phyloP scores from a whole-genome alignment of 1,140 invertebrate species.

The Drosophila teissieri region DNA sequence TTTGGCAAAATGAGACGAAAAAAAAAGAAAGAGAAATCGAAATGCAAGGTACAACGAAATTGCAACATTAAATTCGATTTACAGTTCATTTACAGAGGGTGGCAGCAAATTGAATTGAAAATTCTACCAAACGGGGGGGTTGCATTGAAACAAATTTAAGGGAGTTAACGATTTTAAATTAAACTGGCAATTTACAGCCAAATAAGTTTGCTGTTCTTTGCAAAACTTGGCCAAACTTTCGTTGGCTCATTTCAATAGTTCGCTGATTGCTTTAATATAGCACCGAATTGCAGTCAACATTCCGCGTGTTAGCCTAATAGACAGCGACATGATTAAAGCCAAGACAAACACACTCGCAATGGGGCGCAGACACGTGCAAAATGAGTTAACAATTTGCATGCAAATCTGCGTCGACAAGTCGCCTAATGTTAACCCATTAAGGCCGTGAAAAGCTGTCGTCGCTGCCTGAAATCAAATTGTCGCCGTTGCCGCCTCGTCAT shows the following conservation, averaged over 20 bases:
- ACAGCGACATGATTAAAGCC: slow-evolving; percentile 32
- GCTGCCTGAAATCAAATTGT: slow-evolving; percentile 64
- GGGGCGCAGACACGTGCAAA: slow-evolving; percentile 54
- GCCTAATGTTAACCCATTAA: slow-evolving; percentile 76
- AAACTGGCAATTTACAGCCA: not conserved
- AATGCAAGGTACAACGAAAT: slow-evolving; percentile 18
- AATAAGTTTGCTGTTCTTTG: not conserved
- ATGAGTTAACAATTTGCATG: slow-evolving; percentile 54
- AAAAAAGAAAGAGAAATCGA: slow-evolving; percentile 1
- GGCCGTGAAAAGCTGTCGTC: slow-evolving; percentile 42
- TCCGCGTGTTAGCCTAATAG: slow-evolving; percentile 34
- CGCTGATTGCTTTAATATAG: slow-evolving; percentile 16
- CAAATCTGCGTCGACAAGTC: slow-evolving; percentile 51
- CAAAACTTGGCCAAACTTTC: not conserved
- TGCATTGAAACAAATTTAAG: slow-evolving; percentile 2
- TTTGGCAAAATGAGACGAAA: slow-evolving; percentile 49
- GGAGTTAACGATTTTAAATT: not conserved
- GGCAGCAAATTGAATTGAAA: slow-evolving; percentile 23
- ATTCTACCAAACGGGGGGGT: slow-evolving; percentile 12
- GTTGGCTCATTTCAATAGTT: not conserved
- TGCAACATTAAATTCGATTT: slow-evolving; percentile 31
- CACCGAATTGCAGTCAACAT: slow-evolving; percentile 23
- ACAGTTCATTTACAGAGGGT: slow-evolving; percentile 9
- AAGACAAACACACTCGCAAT: slow-evolving; percentile 39
- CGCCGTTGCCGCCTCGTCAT: slow-evolving; percentile 53